Percentiles rank a stretch among this genome's conserved stretches.
Conservation (phyloP, 2,113 vertebrate species). For the Triplophysa dalaica region DNA sequence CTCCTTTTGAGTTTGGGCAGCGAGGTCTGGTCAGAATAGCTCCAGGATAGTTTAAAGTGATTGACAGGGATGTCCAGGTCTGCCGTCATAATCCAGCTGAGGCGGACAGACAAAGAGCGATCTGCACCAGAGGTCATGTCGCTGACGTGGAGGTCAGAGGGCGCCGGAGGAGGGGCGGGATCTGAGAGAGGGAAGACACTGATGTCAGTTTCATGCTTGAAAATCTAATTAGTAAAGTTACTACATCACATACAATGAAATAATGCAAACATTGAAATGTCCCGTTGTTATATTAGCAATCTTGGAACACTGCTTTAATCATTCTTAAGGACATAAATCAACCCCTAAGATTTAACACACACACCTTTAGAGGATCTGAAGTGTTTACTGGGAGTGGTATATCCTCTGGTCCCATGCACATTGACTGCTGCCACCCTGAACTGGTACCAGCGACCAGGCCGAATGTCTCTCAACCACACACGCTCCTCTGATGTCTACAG, state of each 20-base stretch:
- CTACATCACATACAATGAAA: too few relatives aligned
- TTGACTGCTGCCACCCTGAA: conserved; percentile 91
- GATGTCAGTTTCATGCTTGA: background rate
- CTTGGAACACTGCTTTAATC: too few relatives aligned
- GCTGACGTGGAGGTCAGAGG: conserved; percentile 77
- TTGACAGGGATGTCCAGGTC: conserved; percentile 87
- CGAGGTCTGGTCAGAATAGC: conserved; percentile 74
- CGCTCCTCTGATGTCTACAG: conserved; percentile 82
- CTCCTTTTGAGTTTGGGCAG: conserved; percentile 82
- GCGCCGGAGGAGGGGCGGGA: conserved; percentile 80
- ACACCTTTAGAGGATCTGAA: conserved; percentile 86
- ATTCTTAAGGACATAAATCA: too few relatives aligned
- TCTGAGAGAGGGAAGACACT: conserved; percentile 67
- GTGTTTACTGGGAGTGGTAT: conserved; percentile 90
- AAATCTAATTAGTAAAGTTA: background rate
- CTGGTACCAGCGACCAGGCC: conserved; percentile 91
- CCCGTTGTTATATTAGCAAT: too few relatives aligned
- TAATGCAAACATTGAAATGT: too few relatives aligned
- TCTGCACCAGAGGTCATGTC: conserved; percentile 78
- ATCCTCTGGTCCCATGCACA: conserved; percentile 85
- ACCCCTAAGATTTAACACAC: conserved; percentile 36
- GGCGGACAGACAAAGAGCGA: conserved; percentile 67
- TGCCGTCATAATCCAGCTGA: conserved; percentile 78
- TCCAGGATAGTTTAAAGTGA: conserved; percentile 91
- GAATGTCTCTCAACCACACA: conserved; percentile 71